Base-by-base conservation (phyloP, 2,888 invertebrate genomes). In the Thyatira batis region DNA sequence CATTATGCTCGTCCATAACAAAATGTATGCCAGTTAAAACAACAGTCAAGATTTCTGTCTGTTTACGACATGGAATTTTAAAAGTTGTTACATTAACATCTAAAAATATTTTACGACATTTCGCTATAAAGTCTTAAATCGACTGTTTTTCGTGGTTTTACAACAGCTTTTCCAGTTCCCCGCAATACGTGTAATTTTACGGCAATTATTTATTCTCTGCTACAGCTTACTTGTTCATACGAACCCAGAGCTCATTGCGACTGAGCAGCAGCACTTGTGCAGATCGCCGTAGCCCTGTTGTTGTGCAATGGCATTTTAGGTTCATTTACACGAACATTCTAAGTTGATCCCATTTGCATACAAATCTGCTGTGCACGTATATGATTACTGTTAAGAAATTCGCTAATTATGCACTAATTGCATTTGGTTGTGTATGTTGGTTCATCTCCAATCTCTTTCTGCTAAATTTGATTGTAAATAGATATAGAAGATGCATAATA, bases 281-380 rank as follows among this genome's bases (percentile, higher is more conserved):
- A 60, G 57, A 62, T 58, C 58, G 56, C 59, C 58, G 54, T 61
- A 57, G 39, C 65, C 55, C 67, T 62, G 61, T 65, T 67, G 63
- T 74, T 71, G 72, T 66, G 67, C 62, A 74, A 74, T 69, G 63
- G 62, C 61, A 60, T 67, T 66, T 67, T 70, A 61, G 60, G 69
- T 69, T 65, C 65, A 76, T 66, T 69, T 69, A 69, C 63, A 65
- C 68, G 65, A 58, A 39, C 39, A 39, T 39, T 61, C 61, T 63
- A 59, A 57, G 66, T 55, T 59, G 49, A 62, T 60, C 65, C 60
- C 53, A 65, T 67, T 59, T 64, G 48, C 51, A 60, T 53, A 51
- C 52, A 20, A 59, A 56, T 30, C 57, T 17, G 17, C 39, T 17
- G 39, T 17, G 39, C 8, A 39, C 6, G 23, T 23, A 4, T 33